Evolutionary conservation across 2,888 invertebrate genomes (phyloP).

Genomic region (Mythimna pallens): DNA sequence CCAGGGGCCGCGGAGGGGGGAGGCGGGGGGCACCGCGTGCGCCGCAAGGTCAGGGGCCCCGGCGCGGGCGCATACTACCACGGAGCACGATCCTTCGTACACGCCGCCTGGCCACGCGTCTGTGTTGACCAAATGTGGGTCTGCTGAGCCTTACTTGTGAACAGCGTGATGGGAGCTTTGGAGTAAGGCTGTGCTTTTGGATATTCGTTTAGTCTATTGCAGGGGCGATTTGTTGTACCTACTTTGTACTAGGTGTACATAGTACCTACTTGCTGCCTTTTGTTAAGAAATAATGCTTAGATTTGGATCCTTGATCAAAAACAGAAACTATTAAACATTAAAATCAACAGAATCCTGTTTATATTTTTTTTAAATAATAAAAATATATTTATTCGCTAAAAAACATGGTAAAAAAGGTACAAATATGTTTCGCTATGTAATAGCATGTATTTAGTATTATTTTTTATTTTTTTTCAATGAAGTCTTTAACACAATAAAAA

Average conservation of each 20-base stretch:
- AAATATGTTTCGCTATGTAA: too few relatives aligned
- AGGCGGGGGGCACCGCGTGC: conserved; percentile 72
- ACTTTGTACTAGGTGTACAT: not conserved
- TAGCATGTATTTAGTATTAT: too few relatives aligned
- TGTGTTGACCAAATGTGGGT: conserved; percentile 73
- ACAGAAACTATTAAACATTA: not conserved
- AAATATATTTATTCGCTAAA: too few relatives aligned
- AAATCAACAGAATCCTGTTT: not conserved
- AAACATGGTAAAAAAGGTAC: too few relatives aligned
- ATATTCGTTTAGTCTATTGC: not conserved
- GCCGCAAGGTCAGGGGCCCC: conserved; percentile 87
- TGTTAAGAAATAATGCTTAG: not conserved
- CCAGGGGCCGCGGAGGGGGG: conserved; percentile 53
- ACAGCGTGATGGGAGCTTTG: conserved; percentile 16
- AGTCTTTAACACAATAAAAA: too few relatives aligned
- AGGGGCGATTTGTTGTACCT: too few relatives aligned
- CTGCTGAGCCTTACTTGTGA: conserved; percentile 28
- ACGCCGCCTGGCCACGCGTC: conserved; percentile 65
- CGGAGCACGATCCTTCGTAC: conserved; percentile 69
- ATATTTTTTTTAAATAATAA: not conserved
- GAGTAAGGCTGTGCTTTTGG: not conserved
- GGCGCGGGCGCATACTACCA: conserved; percentile 74
- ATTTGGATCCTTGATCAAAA: conserved; percentile 8
- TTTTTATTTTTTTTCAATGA: too few relatives aligned
- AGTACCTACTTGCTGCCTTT: not conserved